phyloP scores from a whole-genome alignment of 2,113 vertebrate species.

The Microcebus tavaratra region DNA sequence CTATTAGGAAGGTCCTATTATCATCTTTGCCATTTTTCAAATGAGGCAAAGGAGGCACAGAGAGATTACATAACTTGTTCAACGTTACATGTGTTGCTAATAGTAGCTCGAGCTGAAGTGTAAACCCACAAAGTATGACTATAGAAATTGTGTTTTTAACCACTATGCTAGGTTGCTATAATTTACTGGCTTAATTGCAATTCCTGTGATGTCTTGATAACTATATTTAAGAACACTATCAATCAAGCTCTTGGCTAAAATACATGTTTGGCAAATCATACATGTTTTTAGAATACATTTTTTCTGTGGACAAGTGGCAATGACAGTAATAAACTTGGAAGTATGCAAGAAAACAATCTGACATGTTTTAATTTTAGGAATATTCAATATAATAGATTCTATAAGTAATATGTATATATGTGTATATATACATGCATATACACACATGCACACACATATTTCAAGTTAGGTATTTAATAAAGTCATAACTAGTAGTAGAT shows the following conservation, averaged over 20 bases:
- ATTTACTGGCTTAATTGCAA: slow-evolving; percentile 46
- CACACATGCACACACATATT: not conserved
- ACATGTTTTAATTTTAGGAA: not conserved
- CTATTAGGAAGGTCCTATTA: not conserved
- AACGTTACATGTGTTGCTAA: not conserved
- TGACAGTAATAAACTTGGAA: not conserved
- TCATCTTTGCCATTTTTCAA: not conserved
- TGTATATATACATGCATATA: not conserved
- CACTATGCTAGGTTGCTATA: not conserved
- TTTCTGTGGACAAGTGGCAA: not conserved
- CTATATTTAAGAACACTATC: not conserved
- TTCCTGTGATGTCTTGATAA: slow-evolving; percentile 11
- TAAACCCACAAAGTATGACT: not conserved
- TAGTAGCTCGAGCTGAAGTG: not conserved
- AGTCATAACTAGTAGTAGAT: not conserved
- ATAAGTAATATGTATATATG: not conserved
- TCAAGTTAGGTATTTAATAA: not conserved
- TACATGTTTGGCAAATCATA: not conserved
- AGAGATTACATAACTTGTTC: not conserved
- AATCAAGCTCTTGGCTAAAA: not conserved
- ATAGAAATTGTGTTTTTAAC: not conserved
- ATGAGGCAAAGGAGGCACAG: not conserved
- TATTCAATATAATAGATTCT: not conserved
- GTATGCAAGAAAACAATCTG: not conserved
- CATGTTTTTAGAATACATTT: not conserved